Base-by-base conservation (phyloP, 2,888 invertebrate genomes). In the Hyalella azteca region DNA sequence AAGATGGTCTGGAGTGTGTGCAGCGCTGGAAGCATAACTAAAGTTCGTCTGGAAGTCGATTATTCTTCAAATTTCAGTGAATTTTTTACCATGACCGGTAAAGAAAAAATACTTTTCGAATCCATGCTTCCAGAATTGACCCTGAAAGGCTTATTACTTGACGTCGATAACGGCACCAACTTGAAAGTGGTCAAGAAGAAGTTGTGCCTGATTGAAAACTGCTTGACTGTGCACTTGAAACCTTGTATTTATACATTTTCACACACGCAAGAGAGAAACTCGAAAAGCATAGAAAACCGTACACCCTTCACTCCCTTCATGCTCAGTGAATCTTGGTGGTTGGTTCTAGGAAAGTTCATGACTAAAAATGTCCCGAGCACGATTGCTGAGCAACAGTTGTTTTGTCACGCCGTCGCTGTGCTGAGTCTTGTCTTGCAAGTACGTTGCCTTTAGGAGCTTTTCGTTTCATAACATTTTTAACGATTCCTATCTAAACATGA, bases 1-100 rank as follows among this genome's bases (percentile, higher is more conserved):
- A 75, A 75, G 45, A 75, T 75, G 75, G 75, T 75, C 9, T 75
- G 75, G 75, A 29, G 22, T 45, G 40, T 45, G 9, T 45, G 75
- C n/a, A 29, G 32, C n/a, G 40, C 75, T 41, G 75, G 75, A 40
- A 45, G 75, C 3, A 3, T 26, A n/a, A 4, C 7, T 19, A 40
- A 22, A 75, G 40, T 75, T 11, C 40, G 45, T 22, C 45, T 45
- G 19, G 75, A 75, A n/a, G 75, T 75, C 5, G 75, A 75, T 29
- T 75, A 75, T 45, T 75, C 75, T 3, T 75, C 75, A 26, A 41
- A 75, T 13, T 75, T 75, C 75, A 45, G 41, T 13, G 22, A 40
- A n/a, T 75, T 75, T 39, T 41, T 75, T 19, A 15, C 22, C 13
- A 75, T 75, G 75, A 45, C 45, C 2, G 41, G 45, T 15, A 75